Percentiles rank a stretch among this genome's conserved stretches.
Conservation (phyloP, 2,888 invertebrate genomes). For the Drosophila yooni region DNA sequence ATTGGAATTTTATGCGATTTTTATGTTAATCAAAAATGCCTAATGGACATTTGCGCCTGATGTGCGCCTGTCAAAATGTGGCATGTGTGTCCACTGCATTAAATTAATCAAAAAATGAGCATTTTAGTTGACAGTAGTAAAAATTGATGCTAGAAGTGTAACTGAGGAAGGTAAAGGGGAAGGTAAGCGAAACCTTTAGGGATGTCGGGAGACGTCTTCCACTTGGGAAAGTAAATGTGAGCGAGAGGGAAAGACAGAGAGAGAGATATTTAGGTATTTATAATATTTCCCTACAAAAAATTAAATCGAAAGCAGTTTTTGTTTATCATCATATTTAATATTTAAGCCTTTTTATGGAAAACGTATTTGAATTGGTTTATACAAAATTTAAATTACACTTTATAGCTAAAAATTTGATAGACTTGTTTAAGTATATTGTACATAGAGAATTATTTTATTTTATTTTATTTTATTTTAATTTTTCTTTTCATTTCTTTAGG, state of each 20-base stretch:
- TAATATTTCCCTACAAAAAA: background rate
- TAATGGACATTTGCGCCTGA: slow-evolving; percentile 50
- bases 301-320: background rate
- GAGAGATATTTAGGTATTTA: background rate
- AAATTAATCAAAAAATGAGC: slow-evolving; percentile 39
- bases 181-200: background rate
- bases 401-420: slow-evolving; percentile 51
- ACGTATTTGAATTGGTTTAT: slow-evolving; percentile 55
- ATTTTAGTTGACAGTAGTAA: slow-evolving; percentile 7
- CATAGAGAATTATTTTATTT: slow-evolving; percentile 26
- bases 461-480: slow-evolving; percentile 12
- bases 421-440: slow-evolving; percentile 53
- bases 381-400: slow-evolving; percentile 73
- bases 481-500: slow-evolving; percentile 14
- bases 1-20: slow-evolving; percentile 82
- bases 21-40: slow-evolving; percentile 75
- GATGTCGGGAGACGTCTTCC: background rate
- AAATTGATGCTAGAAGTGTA: background rate
- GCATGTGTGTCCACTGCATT: slow-evolving; percentile 40
- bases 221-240: background rate
- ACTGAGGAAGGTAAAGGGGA: background rate
- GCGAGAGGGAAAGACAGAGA: background rate
- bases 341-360: slow-evolving; percentile 76
- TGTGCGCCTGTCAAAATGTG: slow-evolving; percentile 20
- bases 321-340: slow-evolving; percentile 61